phyloP scores from a whole-genome alignment of 2,113 vertebrate species.

The Melanerpes aurifrons region DNA sequence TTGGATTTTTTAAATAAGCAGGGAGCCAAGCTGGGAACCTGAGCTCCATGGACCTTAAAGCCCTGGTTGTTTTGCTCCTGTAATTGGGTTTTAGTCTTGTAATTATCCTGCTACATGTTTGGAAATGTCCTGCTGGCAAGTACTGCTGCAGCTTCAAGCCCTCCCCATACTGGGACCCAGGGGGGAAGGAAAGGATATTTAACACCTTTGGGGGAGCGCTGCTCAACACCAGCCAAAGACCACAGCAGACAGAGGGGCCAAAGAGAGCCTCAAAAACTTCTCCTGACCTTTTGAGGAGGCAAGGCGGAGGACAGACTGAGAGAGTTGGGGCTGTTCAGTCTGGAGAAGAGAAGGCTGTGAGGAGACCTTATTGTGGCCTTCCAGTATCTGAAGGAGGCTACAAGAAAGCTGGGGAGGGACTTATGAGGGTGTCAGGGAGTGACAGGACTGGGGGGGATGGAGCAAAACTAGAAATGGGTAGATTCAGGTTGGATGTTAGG shows the following conservation, averaged over 20 bases:
- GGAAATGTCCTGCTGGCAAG: too few species aligned
- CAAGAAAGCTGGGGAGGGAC: too few species aligned
- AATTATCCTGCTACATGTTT: background rate
- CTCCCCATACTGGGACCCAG: fast-evolving
- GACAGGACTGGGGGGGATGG: too few species aligned
- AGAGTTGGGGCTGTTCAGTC: too few species aligned
- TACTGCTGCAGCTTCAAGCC: background rate
- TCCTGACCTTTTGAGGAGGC: background rate
- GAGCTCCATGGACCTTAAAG: background rate
- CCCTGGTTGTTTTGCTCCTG: background rate
- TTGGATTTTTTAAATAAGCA: background rate
- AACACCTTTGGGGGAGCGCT: background rate
- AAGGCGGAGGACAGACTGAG: background rate
- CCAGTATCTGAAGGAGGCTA: too few species aligned
- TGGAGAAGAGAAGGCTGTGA: too few species aligned
- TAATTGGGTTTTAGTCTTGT: background rate
- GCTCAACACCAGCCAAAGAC: fast-evolving
- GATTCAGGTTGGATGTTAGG: too few species aligned
- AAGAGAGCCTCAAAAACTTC: background rate
- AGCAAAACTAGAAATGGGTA: too few species aligned
- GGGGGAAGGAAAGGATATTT: fast-evolving
- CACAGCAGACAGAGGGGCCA: background rate
- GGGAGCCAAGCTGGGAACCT: background rate
- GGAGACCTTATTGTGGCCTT: too few species aligned
- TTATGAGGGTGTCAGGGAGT: too few species aligned